Percentiles rank a stretch among this genome's conserved stretches.
These are phyloP conservation scores for Parazoanthus swiftii DNA, from an alignment of 92 coral and sea anemone genomes.

Conservation along the genomic window DNA sequence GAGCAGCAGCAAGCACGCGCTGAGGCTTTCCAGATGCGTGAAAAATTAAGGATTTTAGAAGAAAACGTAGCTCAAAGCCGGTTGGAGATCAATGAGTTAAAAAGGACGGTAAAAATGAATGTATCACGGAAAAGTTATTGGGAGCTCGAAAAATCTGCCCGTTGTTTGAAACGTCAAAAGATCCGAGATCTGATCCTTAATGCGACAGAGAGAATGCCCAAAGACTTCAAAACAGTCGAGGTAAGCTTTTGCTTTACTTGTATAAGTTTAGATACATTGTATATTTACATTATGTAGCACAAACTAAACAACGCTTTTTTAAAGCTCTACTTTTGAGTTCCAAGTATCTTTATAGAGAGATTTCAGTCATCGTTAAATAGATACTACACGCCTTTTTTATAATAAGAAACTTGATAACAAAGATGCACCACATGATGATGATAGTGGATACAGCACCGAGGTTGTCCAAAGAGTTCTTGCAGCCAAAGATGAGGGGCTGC, in stretches of 20 bases:
- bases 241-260: background rate
- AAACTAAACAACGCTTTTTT: background rate
- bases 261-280: no score
- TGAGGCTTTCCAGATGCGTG: constrained; percentile 29
- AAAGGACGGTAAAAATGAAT: constrained; percentile 15
- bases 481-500: constrained; percentile 44
- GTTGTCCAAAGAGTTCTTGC: constrained; percentile 36
- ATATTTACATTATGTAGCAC: background rate
- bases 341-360: no score
- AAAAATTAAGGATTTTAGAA: constrained; percentile 12
- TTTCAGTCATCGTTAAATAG: no score
- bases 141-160: constrained; percentile 15
- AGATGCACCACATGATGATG: background rate
- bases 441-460: constrained; percentile 3
- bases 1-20: constrained; percentile 15
- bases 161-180: constrained; percentile 4
- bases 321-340: no score
- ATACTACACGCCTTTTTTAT: no score
- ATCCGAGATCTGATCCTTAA: background rate
- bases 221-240: constrained; percentile 31
- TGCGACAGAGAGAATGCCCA: constrained; percentile 22
- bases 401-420: no score
- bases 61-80: constrained; percentile 36
- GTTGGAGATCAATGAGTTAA: background rate
- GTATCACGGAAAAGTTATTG: constrained; percentile 13